phyloP scores from a whole-genome alignment of 2,888 invertebrate species.

The Microplitis deprimator region DNA sequence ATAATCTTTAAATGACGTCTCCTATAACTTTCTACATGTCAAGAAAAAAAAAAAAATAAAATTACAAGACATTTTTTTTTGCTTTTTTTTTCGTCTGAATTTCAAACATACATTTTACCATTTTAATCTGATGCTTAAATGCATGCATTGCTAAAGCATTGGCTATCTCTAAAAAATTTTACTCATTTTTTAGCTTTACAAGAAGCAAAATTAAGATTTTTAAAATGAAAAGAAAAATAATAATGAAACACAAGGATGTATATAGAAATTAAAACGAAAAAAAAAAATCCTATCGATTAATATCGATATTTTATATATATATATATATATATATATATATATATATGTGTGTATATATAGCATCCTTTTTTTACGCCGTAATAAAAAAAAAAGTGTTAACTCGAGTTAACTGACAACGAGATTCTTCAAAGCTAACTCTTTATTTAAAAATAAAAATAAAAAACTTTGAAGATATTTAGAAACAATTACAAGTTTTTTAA shows the following conservation, averaged over 20 bases:
- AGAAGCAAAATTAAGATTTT: conserved; percentile 21
- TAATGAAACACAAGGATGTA: conserved; percentile 5
- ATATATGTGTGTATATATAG: too few species aligned
- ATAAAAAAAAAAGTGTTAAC: conserved; percentile 19
- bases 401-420: conserved; percentile 21
- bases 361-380: background rate
- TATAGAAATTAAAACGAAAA: conserved; percentile 9
- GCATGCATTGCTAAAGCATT: conserved; percentile 63
- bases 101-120: conserved; percentile 5
- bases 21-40: conserved; percentile 1
- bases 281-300: conserved; percentile 6
- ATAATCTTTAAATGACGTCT: conserved; percentile 34
- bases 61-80: background rate
- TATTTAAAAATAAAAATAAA: conserved; percentile 1
- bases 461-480: background rate
- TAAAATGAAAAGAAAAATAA: conserved; percentile 7
- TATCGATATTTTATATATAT: background rate
- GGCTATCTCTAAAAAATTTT: conserved; percentile 47
- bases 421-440: conserved; percentile 20
- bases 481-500: background rate
- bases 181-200: conserved; percentile 6
- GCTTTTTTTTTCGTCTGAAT: conserved; percentile 7
- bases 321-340: too few species aligned
- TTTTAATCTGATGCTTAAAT: conserved; percentile 52
- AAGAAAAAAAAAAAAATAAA: background rate